These are phyloP conservation scores for Ophiodon elongatus DNA, from an alignment of 2,113 vertebrate genomes.

Conservation along the genomic window DNA sequence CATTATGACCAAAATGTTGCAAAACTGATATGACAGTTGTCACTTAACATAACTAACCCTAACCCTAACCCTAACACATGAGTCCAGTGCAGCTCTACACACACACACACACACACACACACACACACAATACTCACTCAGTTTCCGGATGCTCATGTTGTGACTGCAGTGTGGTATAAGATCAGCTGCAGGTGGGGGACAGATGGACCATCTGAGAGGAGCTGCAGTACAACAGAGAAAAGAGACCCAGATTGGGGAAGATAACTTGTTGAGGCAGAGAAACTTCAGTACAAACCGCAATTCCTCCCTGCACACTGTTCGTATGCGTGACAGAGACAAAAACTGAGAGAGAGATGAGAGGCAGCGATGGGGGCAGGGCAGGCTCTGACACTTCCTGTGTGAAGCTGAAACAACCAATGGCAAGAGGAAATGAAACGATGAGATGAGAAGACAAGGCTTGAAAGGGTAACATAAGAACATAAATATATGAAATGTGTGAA, in stretches of 20 bases:
- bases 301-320: constrained; percentile 40
- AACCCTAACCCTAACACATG: too few relatives aligned
- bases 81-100: constrained; percentile 1
- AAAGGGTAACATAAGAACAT: not conserved
- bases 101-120: constrained; percentile 30
- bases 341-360: constrained; percentile 36
- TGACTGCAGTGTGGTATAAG: constrained; percentile 12
- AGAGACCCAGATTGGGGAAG: not conserved
- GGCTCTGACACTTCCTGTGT: constrained; percentile 77
- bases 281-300: constrained; percentile 5
- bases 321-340: not conserved
- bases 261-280: not conserved
- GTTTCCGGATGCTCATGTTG: constrained; percentile 76
- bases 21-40: not conserved
- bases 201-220: constrained; percentile 15
- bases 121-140: constrained; percentile 69
- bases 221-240: not conserved
- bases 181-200: constrained; percentile 24
- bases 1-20: not conserved
- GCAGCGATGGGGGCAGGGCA: constrained; percentile 32
- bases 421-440: constrained; percentile 63
- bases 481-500: not conserved
- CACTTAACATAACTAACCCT: not conserved
- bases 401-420: constrained; percentile 23
- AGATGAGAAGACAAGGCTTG: constrained; percentile 32